phyloP scores from a whole-genome alignment of 1,140 invertebrate genomes.

The Drosophila pseudoobscura region DNA sequence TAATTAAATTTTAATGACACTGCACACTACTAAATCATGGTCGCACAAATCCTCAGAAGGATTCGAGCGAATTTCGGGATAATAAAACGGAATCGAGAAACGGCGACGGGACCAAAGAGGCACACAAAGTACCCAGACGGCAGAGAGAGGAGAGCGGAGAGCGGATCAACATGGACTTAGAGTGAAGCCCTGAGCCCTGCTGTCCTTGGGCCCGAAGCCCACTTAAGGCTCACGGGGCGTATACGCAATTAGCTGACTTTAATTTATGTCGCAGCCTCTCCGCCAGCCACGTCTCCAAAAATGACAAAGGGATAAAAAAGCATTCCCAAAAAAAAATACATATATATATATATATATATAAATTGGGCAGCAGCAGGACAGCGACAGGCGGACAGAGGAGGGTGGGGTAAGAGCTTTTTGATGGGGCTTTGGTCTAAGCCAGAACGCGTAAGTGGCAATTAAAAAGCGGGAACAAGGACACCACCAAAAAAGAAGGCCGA shows the following conservation, averaged over 20 bases:
- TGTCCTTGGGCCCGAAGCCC: conserved; percentile 52
- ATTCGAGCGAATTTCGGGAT: conserved; percentile 43
- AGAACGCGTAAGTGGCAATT: conserved; percentile 70
- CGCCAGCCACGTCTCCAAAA: conserved; percentile 16
- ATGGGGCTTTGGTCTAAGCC: conserved; percentile 55
- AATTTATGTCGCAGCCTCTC: conserved; percentile 40
- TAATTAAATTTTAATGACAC: conserved; percentile 78
- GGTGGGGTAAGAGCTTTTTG: conserved; percentile 25
- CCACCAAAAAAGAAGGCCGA: conserved; percentile 1
- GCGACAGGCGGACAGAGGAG: too few species aligned
- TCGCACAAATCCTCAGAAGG: conserved; percentile 61
- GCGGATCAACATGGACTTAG: conserved; percentile 30
- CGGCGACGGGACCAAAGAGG: too few species aligned
- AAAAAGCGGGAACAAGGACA: conserved; percentile 60
- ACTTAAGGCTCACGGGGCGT: conserved; percentile 73
- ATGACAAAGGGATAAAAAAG: conserved; percentile 77
- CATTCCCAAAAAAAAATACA: conserved; percentile 40
- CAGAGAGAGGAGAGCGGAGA: conserved; percentile 24
- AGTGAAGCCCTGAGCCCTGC: conserved; percentile 6
- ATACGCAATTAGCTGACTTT: conserved; percentile 77
- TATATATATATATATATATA: conserved; percentile 42
- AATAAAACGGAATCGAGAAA: conserved; percentile 41
- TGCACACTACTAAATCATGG: conserved; percentile 70
- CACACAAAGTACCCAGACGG: too few species aligned
- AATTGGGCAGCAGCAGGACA: conserved; percentile 43